Conservation (phyloP, 1,140 invertebrate species). For the Lordiphosa stackelbergi region DNA sequence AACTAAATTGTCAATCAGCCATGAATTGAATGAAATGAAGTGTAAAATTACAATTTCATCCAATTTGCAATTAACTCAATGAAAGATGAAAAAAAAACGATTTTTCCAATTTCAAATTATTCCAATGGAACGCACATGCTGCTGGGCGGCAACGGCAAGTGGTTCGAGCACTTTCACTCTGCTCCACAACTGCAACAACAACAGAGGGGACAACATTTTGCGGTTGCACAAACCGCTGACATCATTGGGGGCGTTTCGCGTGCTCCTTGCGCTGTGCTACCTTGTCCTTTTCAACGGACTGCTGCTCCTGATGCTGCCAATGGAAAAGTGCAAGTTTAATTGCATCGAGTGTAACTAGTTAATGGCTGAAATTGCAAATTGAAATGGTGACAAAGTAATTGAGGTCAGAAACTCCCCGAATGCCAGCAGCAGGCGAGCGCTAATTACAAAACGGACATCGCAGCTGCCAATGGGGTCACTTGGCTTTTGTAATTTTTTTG, state of each 20-base stretch:
- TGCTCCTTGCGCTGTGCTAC: slow-evolving; percentile 40
- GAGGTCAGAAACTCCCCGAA: slow-evolving; percentile 67
- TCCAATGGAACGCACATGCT: slow-evolving; percentile 67
- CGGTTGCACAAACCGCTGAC: slow-evolving; percentile 32
- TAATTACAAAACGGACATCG: slow-evolving; percentile 68
- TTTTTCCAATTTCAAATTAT: slow-evolving; percentile 72
- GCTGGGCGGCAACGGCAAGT: slow-evolving; percentile 18
- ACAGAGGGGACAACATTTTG: slow-evolving; percentile 37
- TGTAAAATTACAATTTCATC: slow-evolving; percentile 77
- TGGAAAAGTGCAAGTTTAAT: slow-evolving; percentile 72
- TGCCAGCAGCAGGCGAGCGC: slow-evolving; percentile 39
- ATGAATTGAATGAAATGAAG: slow-evolving; percentile 76
- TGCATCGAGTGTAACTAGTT: slow-evolving; percentile 73
- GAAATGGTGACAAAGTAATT: slow-evolving; percentile 75
- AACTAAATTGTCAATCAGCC: slow-evolving; percentile 77
- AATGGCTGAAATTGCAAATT: slow-evolving; percentile 75
- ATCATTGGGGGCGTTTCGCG: slow-evolving; percentile 29
- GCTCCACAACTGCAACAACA: slow-evolving; percentile 15
- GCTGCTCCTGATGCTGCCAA: slow-evolving; percentile 22
- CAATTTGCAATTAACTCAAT: slow-evolving; percentile 77
- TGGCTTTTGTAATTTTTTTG: slow-evolving; percentile 28
- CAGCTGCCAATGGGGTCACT: slow-evolving; percentile 64
- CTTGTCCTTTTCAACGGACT: slow-evolving; percentile 19
- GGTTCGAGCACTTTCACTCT: slow-evolving; percentile 44
- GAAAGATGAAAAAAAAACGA: slow-evolving; percentile 51